Percentiles rank a stretch among this genome's conserved stretches.
Conservation (phyloP, 2,113 vertebrate species). For the Gorsachius goisagi region DNA sequence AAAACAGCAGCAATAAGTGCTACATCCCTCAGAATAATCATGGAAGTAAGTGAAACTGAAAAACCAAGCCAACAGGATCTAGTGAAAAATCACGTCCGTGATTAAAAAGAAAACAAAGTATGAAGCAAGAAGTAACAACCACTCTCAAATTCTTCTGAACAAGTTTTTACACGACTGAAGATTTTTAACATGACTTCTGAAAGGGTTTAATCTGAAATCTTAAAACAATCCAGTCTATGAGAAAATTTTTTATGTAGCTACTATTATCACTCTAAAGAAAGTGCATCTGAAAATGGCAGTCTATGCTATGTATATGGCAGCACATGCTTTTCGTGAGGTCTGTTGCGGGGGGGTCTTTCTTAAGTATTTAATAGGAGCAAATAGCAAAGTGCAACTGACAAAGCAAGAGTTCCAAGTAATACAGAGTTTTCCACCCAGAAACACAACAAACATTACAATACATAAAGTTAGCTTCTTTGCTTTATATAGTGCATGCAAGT, state of each 20-base stretch:
- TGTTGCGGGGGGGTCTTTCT: background rate
- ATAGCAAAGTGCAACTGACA: background rate
- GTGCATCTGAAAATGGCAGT: background rate
- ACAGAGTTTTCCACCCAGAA: background rate
- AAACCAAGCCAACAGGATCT: conserved; percentile 32
- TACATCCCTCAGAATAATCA: conserved; percentile 91
- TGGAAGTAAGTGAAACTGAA: conserved; percentile 88
- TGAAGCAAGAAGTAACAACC: background rate
- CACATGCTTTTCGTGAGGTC: background rate
- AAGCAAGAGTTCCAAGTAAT: background rate
- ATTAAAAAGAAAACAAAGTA: background rate
- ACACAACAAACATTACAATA: background rate
- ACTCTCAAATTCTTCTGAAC: background rate
- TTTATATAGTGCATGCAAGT: accelerated
- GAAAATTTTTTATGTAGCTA: background rate
- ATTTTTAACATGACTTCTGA: background rate
- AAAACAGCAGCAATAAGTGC: conserved; percentile 94
- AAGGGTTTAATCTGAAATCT: background rate
- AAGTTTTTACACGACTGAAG: background rate
- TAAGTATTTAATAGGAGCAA: background rate
- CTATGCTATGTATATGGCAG: background rate
- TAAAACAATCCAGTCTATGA: background rate
- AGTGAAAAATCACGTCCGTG: background rate
- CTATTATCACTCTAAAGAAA: background rate
- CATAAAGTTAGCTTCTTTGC: background rate